Conservation (phyloP, 2,888 invertebrate species). For the Eupithecia centaureata region DNA sequence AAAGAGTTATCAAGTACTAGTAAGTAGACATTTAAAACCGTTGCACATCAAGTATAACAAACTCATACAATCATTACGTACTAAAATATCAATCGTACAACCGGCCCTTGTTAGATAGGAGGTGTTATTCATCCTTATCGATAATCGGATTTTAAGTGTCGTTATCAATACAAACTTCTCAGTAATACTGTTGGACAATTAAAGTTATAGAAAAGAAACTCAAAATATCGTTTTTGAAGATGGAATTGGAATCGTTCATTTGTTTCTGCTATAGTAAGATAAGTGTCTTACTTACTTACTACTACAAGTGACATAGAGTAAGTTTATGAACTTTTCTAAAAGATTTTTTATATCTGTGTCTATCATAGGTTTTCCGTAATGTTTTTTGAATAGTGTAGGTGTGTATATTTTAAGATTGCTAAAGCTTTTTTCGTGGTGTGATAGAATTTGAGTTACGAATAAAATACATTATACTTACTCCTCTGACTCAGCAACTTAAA, state of each 20-base stretch:
- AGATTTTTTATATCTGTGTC: background rate
- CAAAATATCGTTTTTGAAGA: background rate
- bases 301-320: no score
- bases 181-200: conserved; percentile 54
- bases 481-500: background rate
- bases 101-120: conserved; percentile 32
- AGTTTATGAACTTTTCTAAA: background rate
- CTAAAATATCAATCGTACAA: conserved; percentile 27
- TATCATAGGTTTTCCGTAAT: background rate
- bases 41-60: conserved; percentile 19
- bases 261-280: background rate
- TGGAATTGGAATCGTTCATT: background rate
- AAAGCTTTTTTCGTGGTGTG: background rate
- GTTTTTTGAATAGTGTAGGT: no score
- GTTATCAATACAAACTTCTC: conserved; percentile 75
- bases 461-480: no score
- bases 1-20: background rate
- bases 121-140: conserved; percentile 38
- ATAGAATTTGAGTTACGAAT: background rate
- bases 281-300: no score
- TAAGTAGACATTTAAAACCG: background rate
- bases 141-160: conserved; percentile 64
- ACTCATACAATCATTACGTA: conserved; percentile 18
- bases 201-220: conserved; percentile 19
- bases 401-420: no score